Conservation (phyloP, 2,797 vertebrate genomes). For the Melanotaenia nigrans region DNA sequence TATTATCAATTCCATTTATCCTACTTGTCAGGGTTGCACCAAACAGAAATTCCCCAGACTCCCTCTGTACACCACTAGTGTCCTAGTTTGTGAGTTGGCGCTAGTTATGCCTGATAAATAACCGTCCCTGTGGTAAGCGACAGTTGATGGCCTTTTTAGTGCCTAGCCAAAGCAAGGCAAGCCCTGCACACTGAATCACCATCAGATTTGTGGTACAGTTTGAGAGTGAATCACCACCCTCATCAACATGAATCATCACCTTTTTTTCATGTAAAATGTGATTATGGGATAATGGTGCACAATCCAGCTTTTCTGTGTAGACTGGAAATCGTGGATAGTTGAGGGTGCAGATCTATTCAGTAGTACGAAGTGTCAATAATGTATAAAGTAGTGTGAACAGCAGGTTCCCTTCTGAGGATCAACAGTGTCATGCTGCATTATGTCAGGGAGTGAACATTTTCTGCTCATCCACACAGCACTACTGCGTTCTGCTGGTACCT, state of each 20-base stretch:
- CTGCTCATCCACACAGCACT: constrained; percentile 17
- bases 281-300: constrained; percentile 8
- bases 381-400: constrained; percentile 27
- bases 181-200: constrained; percentile 44
- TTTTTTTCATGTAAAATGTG: constrained; percentile 24
- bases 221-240: constrained; percentile 47
- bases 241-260: constrained; percentile 48
- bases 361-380: constrained; percentile 10
- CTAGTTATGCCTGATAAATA: constrained; percentile 53
- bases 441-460: constrained; percentile 59
- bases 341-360: constrained; percentile 4
- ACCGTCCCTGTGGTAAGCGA: constrained; percentile 14
- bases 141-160: constrained; percentile 32
- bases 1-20: constrained; percentile 5
- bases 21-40: constrained; percentile 12
- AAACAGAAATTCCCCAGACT: constrained; percentile 22
- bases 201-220: constrained; percentile 45
- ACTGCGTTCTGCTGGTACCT: constrained; percentile 62
- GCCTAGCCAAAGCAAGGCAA: constrained; percentile 22
- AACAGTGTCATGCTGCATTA: constrained; percentile 66
- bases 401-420: constrained; percentile 46
- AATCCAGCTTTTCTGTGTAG: constrained; percentile 9
- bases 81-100: constrained; percentile 19
- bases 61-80: constrained; percentile 20
- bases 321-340: constrained; percentile 4